phyloP scores from a whole-genome alignment of 2,888 invertebrate species.

The Endotricha flammealis region DNA sequence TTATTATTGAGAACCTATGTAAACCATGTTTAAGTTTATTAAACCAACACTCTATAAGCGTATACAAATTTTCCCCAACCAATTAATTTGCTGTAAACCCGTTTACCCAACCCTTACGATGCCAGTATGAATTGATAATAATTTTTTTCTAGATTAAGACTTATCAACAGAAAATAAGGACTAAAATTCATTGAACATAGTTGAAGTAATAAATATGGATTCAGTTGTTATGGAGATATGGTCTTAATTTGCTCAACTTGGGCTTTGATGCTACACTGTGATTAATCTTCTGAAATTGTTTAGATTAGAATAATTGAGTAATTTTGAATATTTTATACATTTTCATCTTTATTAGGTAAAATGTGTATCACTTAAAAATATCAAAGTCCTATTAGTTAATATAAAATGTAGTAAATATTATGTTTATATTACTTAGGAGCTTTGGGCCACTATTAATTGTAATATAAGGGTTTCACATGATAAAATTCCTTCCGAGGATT shows the following conservation, averaged over 20 bases:
- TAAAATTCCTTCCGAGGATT: no score
- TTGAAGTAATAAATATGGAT: not conserved
- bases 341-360: no score
- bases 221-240: not conserved
- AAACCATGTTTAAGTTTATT: no score
- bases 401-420: no score
- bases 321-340: not conserved
- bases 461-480: no score
- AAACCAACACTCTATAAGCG: slow-evolving; percentile 2
- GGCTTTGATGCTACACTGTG: no score
- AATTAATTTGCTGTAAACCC: slow-evolving; percentile 32
- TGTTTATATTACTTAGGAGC: no score
- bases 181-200: not conserved
- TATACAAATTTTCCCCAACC: slow-evolving; percentile 21
- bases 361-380: no score
- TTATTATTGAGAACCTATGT: no score
- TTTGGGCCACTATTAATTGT: no score
- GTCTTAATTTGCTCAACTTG: not conserved
- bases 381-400: no score
- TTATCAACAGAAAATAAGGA: not conserved
- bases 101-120: slow-evolving; percentile 19
- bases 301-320: not conserved
- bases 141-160: slow-evolving; percentile 1
- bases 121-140: slow-evolving; percentile 28
- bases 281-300: not conserved